A percentile compares a stretch with the other conserved stretches of the same genome.
Conservation (phyloP, 2,797 vertebrate genomes). For the Chaunax sp. region DNA sequence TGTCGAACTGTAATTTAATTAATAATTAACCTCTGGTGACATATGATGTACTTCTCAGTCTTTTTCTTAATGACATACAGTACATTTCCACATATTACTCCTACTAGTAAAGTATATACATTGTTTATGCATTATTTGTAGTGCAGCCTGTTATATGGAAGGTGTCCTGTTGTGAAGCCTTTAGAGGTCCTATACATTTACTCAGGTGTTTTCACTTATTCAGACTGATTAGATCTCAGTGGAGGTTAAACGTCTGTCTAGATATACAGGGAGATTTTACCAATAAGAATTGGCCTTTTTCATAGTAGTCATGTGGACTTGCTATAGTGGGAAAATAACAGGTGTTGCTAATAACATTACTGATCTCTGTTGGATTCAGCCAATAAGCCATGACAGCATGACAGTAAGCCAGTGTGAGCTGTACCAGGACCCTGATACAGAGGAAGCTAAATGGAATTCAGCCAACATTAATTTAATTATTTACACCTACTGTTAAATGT, state of each 20-base stretch:
- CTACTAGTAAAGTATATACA: no score
- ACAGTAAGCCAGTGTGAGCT: background rate
- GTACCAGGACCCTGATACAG: background rate
- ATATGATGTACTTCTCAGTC: no score
- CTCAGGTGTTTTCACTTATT: background rate
- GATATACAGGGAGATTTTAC: background rate
- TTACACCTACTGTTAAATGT: no score
- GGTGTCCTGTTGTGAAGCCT: no score
- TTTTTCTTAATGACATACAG: no score
- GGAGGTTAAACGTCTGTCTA: background rate
- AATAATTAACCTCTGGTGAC: no score
- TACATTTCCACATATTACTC: no score
- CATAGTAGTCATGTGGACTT: background rate
- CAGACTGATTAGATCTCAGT: background rate
- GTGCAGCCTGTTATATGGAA: no score
- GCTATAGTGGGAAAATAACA: background rate
- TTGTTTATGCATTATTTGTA: no score
- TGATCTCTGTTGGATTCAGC: background rate
- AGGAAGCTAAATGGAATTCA: slow-evolving; percentile 1
- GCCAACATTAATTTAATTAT: background rate
- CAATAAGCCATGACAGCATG: no score
- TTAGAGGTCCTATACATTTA: background rate
- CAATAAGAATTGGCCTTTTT: background rate
- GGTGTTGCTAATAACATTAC: background rate
- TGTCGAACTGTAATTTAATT: no score